Conservation (phyloP, 2,113 vertebrate genomes). For the Morone chrysops region DNA sequence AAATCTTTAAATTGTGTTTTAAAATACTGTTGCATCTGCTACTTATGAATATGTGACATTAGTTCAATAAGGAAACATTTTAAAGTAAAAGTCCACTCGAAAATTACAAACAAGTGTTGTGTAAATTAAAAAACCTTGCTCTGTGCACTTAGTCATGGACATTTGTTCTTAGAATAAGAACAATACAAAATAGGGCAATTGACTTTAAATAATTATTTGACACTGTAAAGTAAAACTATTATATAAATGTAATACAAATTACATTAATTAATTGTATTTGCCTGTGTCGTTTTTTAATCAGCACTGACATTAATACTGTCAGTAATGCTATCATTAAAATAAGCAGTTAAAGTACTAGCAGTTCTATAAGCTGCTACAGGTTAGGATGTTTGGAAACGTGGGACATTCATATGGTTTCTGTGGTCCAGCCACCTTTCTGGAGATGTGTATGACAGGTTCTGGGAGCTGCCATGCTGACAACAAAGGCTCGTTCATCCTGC, state of each 20-base stretch:
- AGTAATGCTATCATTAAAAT: no score
- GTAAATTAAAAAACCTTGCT: slow-evolving; percentile 29
- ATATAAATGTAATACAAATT: background rate
- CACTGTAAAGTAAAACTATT: background rate
- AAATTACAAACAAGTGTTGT: slow-evolving; percentile 7
- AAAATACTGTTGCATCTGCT: background rate
- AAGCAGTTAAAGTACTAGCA: background rate
- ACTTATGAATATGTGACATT: background rate
- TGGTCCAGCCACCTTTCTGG: slow-evolving; percentile 22
- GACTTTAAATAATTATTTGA: background rate
- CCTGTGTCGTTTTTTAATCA: background rate
- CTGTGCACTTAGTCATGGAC: slow-evolving; percentile 9
- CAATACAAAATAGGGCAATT: no score
- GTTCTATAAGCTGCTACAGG: background rate
- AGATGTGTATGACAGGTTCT: slow-evolving; percentile 52
- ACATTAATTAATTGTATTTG: background rate
- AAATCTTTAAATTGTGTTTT: background rate
- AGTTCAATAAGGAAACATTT: background rate
- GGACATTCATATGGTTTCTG: slow-evolving; percentile 23
- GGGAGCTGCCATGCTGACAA: slow-evolving; percentile 59
- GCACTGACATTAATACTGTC: background rate
- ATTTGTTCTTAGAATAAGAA: no score
- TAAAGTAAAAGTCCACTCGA: background rate
- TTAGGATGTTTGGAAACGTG: background rate
- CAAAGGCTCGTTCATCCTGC: slow-evolving; percentile 80